Evolutionary conservation across 2,113 vertebrate species (phyloP).

Genomic region (Ahaetulla prasina): DNA sequence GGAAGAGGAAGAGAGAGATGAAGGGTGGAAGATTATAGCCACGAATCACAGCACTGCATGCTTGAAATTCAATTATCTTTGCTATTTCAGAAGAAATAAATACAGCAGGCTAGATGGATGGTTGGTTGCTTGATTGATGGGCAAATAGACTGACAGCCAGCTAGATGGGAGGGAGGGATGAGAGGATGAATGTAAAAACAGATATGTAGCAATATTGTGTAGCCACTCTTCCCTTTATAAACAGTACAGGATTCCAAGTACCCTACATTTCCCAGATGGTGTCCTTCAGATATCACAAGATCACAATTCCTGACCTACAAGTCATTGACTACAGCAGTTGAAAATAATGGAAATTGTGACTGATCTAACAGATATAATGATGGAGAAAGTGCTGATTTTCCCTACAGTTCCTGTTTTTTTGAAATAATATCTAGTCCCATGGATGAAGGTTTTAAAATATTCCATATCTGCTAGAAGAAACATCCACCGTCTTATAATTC

Average conservation of each 20-base stretch:
- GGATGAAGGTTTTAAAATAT: neutral
- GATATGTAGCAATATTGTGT: neutral
- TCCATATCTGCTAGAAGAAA: neutral
- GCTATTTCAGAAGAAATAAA: neutral
- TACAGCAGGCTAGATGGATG: neutral
- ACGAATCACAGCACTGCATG: neutral
- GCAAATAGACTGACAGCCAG: neutral
- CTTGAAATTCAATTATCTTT: neutral
- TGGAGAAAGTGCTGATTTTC: neutral
- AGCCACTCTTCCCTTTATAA: slow-evolving; percentile 18
- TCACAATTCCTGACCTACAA: neutral
- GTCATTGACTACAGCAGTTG: neutral
- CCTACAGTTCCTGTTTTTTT: neutral
- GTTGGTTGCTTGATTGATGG: neutral
- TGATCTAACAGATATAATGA: neutral
- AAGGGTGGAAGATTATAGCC: neutral
- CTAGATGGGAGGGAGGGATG: neutral
- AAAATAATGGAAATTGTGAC: neutral
- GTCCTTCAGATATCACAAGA: neutral
- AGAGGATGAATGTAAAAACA: neutral
- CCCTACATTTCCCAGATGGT: neutral
- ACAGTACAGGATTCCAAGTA: slow-evolving; percentile 18
- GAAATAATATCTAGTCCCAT: neutral
- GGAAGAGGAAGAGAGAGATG: neutral
- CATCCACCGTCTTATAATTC: neutral